Conservation (phyloP, 2,113 vertebrate species). For the Aleadryas rufinucha region DNA sequence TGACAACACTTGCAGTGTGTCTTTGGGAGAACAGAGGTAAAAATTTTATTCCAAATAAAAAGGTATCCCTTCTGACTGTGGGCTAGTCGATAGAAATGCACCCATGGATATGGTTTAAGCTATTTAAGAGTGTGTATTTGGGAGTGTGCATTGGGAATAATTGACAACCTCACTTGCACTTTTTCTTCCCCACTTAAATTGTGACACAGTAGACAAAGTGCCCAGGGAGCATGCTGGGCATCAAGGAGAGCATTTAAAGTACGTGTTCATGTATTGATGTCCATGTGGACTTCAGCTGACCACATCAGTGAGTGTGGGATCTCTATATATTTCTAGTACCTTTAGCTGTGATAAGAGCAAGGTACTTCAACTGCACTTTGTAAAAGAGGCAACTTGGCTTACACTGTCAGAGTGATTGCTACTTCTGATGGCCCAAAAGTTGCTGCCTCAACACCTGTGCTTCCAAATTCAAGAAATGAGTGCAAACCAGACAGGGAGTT, state of each 20-base stretch:
- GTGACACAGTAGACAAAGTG: background rate
- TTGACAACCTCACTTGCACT: background rate
- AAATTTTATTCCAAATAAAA: constrained; percentile 25
- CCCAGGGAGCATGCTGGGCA: background rate
- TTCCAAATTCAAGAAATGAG: background rate
- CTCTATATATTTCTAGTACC: background rate
- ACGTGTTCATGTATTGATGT: background rate
- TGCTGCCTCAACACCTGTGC: background rate
- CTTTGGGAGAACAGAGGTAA: constrained; percentile 41
- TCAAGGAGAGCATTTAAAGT: background rate
- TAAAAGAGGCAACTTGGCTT: background rate
- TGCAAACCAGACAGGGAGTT: background rate
- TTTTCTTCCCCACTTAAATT: background rate
- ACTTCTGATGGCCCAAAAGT: background rate
- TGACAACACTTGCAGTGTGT: constrained; percentile 44
- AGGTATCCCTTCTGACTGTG: constrained; percentile 15
- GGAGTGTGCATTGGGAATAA: background rate
- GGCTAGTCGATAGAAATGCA: background rate
- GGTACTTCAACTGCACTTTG: background rate
- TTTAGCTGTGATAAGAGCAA: background rate
- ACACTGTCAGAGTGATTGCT: background rate
- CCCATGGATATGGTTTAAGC: background rate
- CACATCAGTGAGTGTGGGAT: background rate
- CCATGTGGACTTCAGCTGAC: background rate
- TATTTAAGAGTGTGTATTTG: background rate